A percentile compares a stretch with the other conserved stretches of the same genome.
phyloP scores from a whole-genome alignment of 2,888 invertebrate genomes.

The Tolmerus cingulatus region DNA sequence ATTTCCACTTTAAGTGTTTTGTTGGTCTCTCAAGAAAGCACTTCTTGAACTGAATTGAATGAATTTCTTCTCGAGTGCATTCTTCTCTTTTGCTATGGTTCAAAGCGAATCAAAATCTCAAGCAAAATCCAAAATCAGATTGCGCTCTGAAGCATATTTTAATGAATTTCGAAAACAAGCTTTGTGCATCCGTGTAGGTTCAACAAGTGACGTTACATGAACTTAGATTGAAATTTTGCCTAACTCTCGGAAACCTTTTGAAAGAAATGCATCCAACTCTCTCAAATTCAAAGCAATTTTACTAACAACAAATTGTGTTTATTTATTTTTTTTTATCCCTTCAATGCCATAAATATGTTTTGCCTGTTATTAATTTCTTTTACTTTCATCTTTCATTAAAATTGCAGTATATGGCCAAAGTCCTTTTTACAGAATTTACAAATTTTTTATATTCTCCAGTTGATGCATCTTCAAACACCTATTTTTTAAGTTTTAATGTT shows the following conservation, averaged over 20 bases:
- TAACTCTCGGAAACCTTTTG: background rate
- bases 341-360: background rate
- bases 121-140: background rate
- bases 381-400: background rate
- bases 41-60: conserved; percentile 5
- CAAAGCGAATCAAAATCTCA: background rate
- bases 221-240: background rate
- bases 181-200: conserved; percentile 10
- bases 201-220: conserved; percentile 16
- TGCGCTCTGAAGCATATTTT: background rate
- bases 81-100: background rate
- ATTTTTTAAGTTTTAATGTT: background rate
- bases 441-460: background rate
- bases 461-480: background rate
- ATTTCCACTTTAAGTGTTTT: background rate
- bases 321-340: background rate
- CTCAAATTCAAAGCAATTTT: background rate
- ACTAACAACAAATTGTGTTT: background rate
- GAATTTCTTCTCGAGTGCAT: background rate
- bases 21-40: conserved; percentile 23
- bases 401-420: background rate
- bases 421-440: conserved; percentile 12
- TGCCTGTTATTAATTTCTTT: background rate
- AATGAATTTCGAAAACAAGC: conserved; percentile 7
- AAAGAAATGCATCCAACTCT: background rate